phyloP scores from a whole-genome alignment of 30 jellyfish, hydroid and myxozoan species.

The Cassiopea xamachana region DNA sequence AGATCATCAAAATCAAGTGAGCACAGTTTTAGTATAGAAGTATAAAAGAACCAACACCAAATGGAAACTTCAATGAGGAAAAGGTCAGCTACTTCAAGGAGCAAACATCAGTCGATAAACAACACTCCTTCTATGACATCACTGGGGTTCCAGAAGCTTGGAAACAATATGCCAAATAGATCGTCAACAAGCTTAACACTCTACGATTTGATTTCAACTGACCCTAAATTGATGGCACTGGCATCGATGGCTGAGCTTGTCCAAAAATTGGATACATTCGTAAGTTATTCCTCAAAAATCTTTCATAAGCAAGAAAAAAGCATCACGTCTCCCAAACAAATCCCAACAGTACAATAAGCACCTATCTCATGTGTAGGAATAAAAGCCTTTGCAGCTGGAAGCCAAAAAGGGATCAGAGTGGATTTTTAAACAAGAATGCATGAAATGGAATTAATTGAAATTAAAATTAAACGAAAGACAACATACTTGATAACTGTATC shows the following conservation, averaged over 20 bases:
- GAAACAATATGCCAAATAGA: constrained; percentile 7
- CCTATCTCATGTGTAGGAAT: no score
- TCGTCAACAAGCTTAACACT: constrained; percentile 53
- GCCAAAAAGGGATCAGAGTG: neutral
- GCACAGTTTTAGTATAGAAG: neutral
- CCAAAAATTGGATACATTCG: neutral
- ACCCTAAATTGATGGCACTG: constrained; percentile 11
- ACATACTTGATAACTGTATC: constrained; percentile 97
- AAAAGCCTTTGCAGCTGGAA: no score
- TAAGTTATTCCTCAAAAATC: constrained; percentile 2
- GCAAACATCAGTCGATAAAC: constrained; percentile 7
- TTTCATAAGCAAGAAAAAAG: neutral
- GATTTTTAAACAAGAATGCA: neutral
- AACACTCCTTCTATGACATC: constrained; percentile 34
- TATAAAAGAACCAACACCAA: neutral
- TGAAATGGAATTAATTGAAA: neutral
- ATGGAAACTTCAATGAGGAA: constrained; percentile 16
- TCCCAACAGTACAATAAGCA: neutral
- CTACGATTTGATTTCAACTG: constrained; percentile 3
- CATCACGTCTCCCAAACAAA: neutral
- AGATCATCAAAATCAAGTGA: neutral
- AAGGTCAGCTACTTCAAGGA: neutral
- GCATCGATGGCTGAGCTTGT: constrained; percentile 24
- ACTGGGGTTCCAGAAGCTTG: constrained; percentile 16
- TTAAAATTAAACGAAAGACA: neutral